These are phyloP conservation scores for Caradrina kadenii DNA, from an alignment of 2,888 invertebrate species.

Conservation along the genomic window DNA sequence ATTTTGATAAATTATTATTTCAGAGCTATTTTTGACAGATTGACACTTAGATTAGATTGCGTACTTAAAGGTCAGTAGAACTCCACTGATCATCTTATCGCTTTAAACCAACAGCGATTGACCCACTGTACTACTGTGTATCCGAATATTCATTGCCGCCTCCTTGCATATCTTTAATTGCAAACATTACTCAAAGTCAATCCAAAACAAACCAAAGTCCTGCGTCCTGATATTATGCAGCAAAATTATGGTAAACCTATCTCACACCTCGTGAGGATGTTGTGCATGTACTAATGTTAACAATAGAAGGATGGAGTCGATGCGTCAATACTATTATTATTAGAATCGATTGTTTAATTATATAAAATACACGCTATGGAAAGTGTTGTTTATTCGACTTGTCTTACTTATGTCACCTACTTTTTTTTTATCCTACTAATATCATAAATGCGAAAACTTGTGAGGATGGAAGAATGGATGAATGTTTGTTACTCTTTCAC, in stretches of 20 bases:
- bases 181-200: constrained; percentile 3
- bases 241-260: constrained; percentile 38
- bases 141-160: background rate
- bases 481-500: too few species aligned
- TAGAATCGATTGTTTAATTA: constrained; percentile 40
- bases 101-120: background rate
- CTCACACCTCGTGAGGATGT: constrained; percentile 53
- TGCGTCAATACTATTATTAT: constrained; percentile 50
- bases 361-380: background rate
- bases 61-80: too few species aligned
- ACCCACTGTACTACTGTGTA: background rate
- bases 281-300: constrained; percentile 55
- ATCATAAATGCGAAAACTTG: too few species aligned
- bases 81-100: too few species aligned
- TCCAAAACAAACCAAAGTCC: constrained; percentile 15
- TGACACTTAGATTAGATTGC: too few species aligned
- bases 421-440: too few species aligned
- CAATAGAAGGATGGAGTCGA: constrained; percentile 53
- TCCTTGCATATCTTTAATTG: background rate
- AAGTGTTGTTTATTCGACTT: constrained; percentile 1
- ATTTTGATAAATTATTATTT: too few species aligned
- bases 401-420: constrained; percentile 4
- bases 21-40: too few species aligned
- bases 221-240: constrained; percentile 16
- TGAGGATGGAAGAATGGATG: too few species aligned